These are phyloP conservation scores for Anarrhichthys ocellatus DNA, from an alignment of 2,113 vertebrate species.

Conservation along the genomic window DNA sequence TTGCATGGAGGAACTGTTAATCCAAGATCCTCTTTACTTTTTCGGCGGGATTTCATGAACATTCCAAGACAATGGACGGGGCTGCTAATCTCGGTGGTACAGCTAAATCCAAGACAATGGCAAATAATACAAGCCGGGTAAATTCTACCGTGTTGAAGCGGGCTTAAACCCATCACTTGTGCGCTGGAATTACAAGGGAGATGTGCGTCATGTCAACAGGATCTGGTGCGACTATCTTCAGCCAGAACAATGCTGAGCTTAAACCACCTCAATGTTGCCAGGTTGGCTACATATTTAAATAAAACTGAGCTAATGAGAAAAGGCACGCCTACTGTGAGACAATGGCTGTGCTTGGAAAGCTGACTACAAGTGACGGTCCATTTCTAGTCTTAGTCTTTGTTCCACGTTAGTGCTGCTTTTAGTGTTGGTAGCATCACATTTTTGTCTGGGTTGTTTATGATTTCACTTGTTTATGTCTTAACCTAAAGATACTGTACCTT, in stretches of 20 bases:
- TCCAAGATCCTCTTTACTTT: conserved; percentile 86
- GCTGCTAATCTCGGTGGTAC: conserved; percentile 84
- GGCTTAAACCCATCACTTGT: conserved; percentile 83
- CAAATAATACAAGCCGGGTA: conserved; percentile 81
- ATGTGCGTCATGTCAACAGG: conserved; percentile 79
- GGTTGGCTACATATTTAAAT: conserved; percentile 72
- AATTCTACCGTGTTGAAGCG: conserved; percentile 78
- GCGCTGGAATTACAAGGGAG: conserved; percentile 83
- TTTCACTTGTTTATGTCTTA: background rate
- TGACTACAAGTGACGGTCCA: conserved; percentile 24
- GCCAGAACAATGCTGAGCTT: conserved; percentile 80
- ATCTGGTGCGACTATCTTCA: conserved; percentile 78
- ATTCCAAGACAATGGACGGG: conserved; percentile 82
- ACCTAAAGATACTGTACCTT: background rate
- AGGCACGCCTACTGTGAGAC: conserved; percentile 69
- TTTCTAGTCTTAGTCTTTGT: conserved; percentile 62
- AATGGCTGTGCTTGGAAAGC: conserved; percentile 76
- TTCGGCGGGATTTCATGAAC: conserved; percentile 85
- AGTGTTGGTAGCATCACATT: conserved; percentile 3
- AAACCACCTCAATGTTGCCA: conserved; percentile 71
- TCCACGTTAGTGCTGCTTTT: conserved; percentile 23
- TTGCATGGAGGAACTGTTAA: conserved; percentile 80
- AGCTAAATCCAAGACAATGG: conserved; percentile 86
- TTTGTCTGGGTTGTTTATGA: conserved; percentile 23
- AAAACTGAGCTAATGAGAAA: conserved; percentile 77